These are phyloP conservation scores for Hyalella azteca DNA, from an alignment of 2,888 invertebrate genomes.

Conservation along the genomic window DNA sequence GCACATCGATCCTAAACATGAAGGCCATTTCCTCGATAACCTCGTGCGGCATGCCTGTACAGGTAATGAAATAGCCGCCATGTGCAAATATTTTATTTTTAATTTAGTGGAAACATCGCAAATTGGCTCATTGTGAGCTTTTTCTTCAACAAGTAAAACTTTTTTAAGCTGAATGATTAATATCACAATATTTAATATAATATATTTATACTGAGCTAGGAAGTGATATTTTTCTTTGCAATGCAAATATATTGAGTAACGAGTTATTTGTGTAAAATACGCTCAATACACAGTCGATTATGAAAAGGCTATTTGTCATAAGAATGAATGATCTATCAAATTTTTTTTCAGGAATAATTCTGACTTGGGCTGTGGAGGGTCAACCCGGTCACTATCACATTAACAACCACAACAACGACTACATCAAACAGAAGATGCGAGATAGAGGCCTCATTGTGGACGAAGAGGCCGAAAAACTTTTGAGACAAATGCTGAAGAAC, in stretches of 20 bases:
- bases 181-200: no score
- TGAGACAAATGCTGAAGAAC: not conserved
- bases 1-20: slow-evolving; percentile 54
- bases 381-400: slow-evolving; percentile 36
- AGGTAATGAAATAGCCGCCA: no score
- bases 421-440: slow-evolving; percentile 34
- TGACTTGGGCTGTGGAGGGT: slow-evolving; percentile 42
- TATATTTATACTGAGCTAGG: no score
- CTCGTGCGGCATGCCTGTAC: slow-evolving; percentile 54
- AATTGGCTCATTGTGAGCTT: no score
- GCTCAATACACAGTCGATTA: no score
- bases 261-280: no score
- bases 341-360: slow-evolving; percentile 51
- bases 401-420: slow-evolving; percentile 39
- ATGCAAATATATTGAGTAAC: no score
- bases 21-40: slow-evolving; percentile 55
- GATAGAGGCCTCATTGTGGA: slow-evolving; percentile 29
- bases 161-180: no score
- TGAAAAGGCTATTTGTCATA: not conserved
- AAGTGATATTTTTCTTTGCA: no score
- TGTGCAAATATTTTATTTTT: no score
- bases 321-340: no score
- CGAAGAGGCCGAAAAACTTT: not conserved
- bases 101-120: not conserved
- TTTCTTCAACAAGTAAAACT: no score